A percentile compares a stretch with the other conserved stretches of the same genome.
Conservation (phyloP, 2,113 vertebrate species). For the Platysteira castanea region DNA sequence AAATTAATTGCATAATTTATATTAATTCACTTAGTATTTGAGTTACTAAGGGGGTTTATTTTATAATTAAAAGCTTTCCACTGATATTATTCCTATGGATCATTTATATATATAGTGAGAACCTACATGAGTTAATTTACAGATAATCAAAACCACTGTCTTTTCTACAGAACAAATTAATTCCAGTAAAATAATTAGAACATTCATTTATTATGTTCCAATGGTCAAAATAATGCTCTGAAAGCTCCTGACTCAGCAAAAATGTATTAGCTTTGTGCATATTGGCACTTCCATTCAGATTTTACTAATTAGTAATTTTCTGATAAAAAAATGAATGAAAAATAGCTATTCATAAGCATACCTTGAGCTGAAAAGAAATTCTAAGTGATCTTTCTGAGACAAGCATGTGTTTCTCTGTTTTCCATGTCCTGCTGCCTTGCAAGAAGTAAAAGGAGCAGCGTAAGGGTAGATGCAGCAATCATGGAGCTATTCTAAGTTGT, state of each 20-base stretch:
- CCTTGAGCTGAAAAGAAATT: background rate
- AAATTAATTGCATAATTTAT: background rate
- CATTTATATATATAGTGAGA: background rate
- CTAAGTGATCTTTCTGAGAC: background rate
- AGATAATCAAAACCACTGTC: background rate
- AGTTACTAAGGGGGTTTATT: background rate
- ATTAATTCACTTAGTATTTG: background rate
- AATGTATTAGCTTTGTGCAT: background rate
- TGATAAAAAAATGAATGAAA: background rate
- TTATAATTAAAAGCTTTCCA: background rate
- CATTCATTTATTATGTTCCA: background rate
- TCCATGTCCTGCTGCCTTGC: background rate
- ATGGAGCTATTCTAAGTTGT: background rate
- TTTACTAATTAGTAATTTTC: background rate
- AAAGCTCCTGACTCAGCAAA: background rate
- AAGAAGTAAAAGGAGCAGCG: background rate
- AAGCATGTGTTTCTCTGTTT: fast-evolving
- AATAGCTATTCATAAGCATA: background rate
- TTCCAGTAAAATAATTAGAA: background rate
- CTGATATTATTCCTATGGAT: background rate
- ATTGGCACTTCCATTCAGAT: background rate
- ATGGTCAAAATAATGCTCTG: background rate
- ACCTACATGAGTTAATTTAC: background rate
- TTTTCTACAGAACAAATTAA: background rate
- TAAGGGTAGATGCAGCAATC: background rate